A percentile compares a stretch with the other conserved stretches of the same genome.
phyloP scores from a whole-genome alignment of 2,113 vertebrate species.

The Tragelaphus scriptus region DNA sequence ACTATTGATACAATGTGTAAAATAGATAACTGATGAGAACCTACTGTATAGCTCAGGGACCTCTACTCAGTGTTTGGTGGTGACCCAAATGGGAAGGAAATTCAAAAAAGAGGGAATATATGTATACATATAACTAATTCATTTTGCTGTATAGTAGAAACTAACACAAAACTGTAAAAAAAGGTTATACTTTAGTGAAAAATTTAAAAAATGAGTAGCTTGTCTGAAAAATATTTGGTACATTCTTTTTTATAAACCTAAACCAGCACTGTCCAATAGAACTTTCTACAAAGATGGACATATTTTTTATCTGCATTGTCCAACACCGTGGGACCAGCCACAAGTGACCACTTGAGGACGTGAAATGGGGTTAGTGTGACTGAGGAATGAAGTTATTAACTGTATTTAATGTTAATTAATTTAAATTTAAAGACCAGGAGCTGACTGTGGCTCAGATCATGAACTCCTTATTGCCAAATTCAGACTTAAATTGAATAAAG shows the following conservation, averaged over 20 bases:
- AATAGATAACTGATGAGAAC: neutral
- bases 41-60: neutral
- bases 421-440: neutral
- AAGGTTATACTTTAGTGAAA: neutral
- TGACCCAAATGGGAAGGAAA: neutral
- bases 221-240: conserved; percentile 21
- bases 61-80: neutral
- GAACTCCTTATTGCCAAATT: too few relatives aligned
- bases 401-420: neutral
- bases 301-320: neutral
- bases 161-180: neutral
- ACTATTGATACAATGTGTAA: neutral
- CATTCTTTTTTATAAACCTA: neutral
- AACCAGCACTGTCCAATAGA: neutral
- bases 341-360: neutral
- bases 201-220: neutral
- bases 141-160: neutral
- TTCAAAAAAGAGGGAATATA: neutral
- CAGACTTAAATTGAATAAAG: too few relatives aligned
- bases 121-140: neutral
- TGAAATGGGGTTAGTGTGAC: neutral
- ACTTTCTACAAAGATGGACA: neutral
- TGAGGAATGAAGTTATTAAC: neutral
- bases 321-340: neutral
- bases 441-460: too few relatives aligned